Evolutionary conservation across 2,113 vertebrate species (phyloP), one percentile per base, ranked within the genome.

Genomic region (Myocastor coypus): DNA sequence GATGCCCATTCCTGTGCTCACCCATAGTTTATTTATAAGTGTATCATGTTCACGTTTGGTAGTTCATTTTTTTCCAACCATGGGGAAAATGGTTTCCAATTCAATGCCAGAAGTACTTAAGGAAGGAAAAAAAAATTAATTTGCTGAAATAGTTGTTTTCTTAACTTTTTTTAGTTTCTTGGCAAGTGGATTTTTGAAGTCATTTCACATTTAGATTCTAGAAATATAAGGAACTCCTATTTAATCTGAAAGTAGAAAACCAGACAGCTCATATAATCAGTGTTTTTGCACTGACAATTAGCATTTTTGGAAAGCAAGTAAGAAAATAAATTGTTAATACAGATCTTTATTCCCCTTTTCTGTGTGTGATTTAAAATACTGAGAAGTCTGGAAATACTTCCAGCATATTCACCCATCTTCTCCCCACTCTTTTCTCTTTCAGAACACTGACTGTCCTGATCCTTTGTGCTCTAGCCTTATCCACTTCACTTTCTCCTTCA

Each of bases 131-230:
- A 57, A 52, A 32, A n/a, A 75, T 37, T 26, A 78, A 42, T 50
- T 93, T 87, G 32, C 30, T 83, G 19, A 83, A 50, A 50, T 86
- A 86, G 37, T 91, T 82, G 71, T 50, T 94, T 90, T 90, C 19
- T 0, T 87, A 78, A 95, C 32, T 37, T 32, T 82, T n/a, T 20
- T 28, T 1, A 0, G n/a, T 40, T 87, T 93, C 46, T 87, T 93
- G 52, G 82, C 30, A 96, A 80, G 66, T 83, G 28, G 55, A 83
- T 90, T 94, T 78, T 83, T 94, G 68, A 87, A 61, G n/a, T 64
- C 83, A 90, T 0, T 19, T 87, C 19, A 73, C 61, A n/a, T 94
- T 26, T 57, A 81, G n/a, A 66, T 82, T 78, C 73, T 73, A 94
- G 87, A 84, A 90, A 83, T 89, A 7, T 7, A 83, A 32, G 26